These are phyloP conservation scores for Acanthococcus lagerstroemiae DNA, from an alignment of 2,888 invertebrate species.

Conservation along the genomic window DNA sequence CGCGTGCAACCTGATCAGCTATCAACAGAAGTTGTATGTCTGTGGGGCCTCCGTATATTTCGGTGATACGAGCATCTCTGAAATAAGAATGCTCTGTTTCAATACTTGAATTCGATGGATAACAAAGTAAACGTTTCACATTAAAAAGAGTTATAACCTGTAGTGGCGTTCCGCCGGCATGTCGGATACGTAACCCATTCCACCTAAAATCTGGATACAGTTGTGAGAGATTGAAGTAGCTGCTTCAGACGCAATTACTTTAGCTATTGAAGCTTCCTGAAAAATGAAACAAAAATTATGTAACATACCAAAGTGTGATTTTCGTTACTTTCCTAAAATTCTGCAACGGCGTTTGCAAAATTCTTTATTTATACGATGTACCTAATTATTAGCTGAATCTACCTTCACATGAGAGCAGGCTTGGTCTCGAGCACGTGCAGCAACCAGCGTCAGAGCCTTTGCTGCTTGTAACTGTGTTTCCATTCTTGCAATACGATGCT, in stretches of 20 bases:
- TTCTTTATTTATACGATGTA: not conserved
- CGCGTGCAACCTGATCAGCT: slow-evolving; percentile 55
- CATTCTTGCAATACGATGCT: slow-evolving; percentile 62
- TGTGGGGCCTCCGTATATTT: slow-evolving; percentile 69
- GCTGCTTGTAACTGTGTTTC: slow-evolving; percentile 55
- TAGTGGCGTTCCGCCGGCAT: slow-evolving; percentile 66
- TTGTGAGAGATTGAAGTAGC: slow-evolving; percentile 59
- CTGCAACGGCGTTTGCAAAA: not conserved
- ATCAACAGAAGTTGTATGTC: slow-evolving; percentile 65
- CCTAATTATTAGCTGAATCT: not conserved
- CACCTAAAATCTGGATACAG: slow-evolving; percentile 65
- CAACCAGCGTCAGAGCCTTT: slow-evolving; percentile 58
- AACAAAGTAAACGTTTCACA: not conserved
- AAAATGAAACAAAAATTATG: not conserved
- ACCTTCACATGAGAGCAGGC: not conserved
- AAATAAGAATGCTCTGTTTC: slow-evolving; percentile 1
- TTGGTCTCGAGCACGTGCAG: slow-evolving; percentile 52
- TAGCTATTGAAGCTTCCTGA: slow-evolving; percentile 63
- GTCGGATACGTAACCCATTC: slow-evolving; percentile 57
- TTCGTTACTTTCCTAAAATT: no score
- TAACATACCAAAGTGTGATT: no score
- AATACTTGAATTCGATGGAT: not conserved
- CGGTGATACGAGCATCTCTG: slow-evolving; percentile 66
- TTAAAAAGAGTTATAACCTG: slow-evolving; percentile 41
- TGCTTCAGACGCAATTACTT: slow-evolving; percentile 58